phyloP scores from a whole-genome alignment of 2,113 vertebrate genomes.

The Galeopterus variegatus region DNA sequence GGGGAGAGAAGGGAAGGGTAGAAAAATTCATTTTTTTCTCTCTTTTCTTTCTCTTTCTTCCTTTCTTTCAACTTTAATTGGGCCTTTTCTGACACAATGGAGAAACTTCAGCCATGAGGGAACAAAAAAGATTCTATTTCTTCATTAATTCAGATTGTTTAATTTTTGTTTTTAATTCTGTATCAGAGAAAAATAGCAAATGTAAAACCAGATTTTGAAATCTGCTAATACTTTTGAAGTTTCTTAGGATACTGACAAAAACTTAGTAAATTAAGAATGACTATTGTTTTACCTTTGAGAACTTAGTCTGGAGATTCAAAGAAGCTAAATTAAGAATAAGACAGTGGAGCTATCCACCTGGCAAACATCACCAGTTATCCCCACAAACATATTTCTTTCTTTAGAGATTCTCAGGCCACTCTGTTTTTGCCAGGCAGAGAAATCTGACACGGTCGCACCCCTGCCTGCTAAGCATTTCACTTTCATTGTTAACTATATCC shows the following conservation, averaged over 20 bases:
- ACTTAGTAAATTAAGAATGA: slow-evolving; percentile 42
- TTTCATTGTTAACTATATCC: slow-evolving; percentile 75
- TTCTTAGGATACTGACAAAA: slow-evolving; percentile 14
- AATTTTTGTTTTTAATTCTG: slow-evolving; percentile 8
- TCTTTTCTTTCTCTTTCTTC: background rate
- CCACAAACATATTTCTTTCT: background rate
- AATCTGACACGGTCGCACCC: slow-evolving; percentile 65
- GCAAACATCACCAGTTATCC: background rate
- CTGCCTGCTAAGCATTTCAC: slow-evolving; percentile 77
- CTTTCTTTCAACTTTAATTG: slow-evolving; percentile 11
- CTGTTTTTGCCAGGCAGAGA: slow-evolving; percentile 54
- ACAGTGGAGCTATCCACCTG: background rate
- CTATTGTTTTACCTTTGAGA: slow-evolving; percentile 33
- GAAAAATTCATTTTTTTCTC: background rate
- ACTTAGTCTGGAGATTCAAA: background rate
- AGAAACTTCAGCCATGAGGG: background rate
- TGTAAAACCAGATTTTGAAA: slow-evolving; percentile 42
- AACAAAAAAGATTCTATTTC: background rate
- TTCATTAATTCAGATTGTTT: slow-evolving; percentile 28
- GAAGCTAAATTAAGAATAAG: slow-evolving; percentile 36
- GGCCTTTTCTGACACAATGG: slow-evolving; percentile 11
- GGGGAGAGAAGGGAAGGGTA: background rate
- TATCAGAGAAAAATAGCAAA: slow-evolving; percentile 24
- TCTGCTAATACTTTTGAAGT: background rate
- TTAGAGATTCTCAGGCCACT: slow-evolving; percentile 45